Evolutionary conservation across 2,888 invertebrate species (phyloP), one percentile per base, ranked within the genome.

Genomic region (Strigamia transsilvanica): DNA sequence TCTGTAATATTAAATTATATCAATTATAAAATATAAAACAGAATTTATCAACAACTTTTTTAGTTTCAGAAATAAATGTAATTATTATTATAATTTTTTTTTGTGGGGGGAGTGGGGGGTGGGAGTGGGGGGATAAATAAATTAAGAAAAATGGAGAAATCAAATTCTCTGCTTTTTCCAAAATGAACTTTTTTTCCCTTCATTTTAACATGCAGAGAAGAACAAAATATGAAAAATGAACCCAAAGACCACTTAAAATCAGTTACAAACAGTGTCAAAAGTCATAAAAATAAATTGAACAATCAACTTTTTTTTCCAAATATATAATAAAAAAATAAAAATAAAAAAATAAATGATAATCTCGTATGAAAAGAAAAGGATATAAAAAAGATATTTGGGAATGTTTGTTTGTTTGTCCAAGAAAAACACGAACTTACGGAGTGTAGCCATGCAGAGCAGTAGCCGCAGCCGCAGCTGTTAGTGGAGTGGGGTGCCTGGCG

Each of bases 391-490:
- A 18, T 21, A 23, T 21, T 21, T 66, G 78, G 78, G 78, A 32
- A 38, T 78, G 61, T 66, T 66, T 78, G 34, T 78, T 78, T 78
- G 21, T 78, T 78, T 78, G 34, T 34, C 41, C 34, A 38, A 38
- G 32, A 12, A 80, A 80, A 80, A 83, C 83, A 88, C 83, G 88
- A 88, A 94, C 94, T 94, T 93, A 94, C 94, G 94, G 94, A 89
- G 96, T 93, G 90, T 95, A 96, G 88, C 95, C 94, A 91, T 94
- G 95, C 87, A 88, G 88, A 86, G 93, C 91, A 88, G 92, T 91
- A 87, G 93, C 92, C 87, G 88, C 86, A 66, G 88, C 92, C 88
- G 93, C 92, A 85, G 93, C 92, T 82, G 92, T 91, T 86, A 93
- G 88, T 61, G 92, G 92, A 84, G 91, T 90, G 78, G 92, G 92